Percentiles rank a stretch among this genome's conserved stretches.
Evolutionary conservation across 2,113 vertebrate species (phyloP).

Genomic region (Galemys pyrenaicus): DNA sequence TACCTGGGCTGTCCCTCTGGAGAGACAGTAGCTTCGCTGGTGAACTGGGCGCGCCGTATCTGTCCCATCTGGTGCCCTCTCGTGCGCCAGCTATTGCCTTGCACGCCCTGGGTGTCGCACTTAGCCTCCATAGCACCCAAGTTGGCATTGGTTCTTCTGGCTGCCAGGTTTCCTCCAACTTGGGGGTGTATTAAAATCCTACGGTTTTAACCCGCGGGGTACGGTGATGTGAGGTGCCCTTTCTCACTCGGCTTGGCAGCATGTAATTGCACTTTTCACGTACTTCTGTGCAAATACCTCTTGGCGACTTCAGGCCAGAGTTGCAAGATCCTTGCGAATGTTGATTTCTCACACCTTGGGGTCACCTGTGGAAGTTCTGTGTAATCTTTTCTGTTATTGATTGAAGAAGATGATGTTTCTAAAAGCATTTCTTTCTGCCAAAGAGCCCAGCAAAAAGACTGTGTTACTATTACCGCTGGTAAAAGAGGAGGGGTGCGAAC

Average conservation of each 20-base stretch:
- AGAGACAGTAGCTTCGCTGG: neutral
- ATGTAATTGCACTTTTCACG: neutral
- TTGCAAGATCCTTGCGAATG: neutral
- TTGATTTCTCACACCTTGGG: neutral
- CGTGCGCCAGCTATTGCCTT: neutral
- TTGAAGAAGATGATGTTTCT: slow-evolving; percentile 6
- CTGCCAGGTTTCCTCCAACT: neutral
- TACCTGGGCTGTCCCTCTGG: neutral
- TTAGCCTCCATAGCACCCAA: neutral
- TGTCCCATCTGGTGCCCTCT: neutral
- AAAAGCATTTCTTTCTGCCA: neutral
- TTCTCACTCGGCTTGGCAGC: neutral
- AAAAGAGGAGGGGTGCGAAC: neutral
- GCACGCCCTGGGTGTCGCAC: neutral
- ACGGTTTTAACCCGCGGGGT: neutral
- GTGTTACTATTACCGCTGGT: neutral
- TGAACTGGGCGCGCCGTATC: neutral
- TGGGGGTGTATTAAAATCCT: neutral
- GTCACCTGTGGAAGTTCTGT: neutral
- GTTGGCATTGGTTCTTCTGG: neutral
- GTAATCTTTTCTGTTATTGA: neutral
- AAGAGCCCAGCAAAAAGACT: neutral
- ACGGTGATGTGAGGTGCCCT: neutral
- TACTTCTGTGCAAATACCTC: neutral
- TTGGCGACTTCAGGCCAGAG: neutral